Base-by-base conservation (phyloP, 2,888 invertebrate genomes). In the Phyllotreta cruciferae region DNA sequence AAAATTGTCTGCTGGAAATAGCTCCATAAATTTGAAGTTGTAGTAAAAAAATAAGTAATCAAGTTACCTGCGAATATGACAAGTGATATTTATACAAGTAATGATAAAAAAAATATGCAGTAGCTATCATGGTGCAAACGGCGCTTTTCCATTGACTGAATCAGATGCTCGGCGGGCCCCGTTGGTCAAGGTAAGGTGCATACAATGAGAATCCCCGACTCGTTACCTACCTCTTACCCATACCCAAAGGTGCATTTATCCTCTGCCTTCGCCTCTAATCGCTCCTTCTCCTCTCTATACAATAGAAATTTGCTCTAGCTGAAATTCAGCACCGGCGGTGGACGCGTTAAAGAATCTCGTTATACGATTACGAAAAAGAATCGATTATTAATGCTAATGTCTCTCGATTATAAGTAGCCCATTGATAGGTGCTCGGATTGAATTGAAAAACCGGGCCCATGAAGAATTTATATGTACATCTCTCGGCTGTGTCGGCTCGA, bases 61-160 rank as follows among this genome's bases (percentile, higher is more conserved):
- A n/a, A n/a, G n/a, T n/a, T n/a, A n/a, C n/a, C n/a, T n/a, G n/a
- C n/a, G n/a, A n/a, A n/a, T n/a, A n/a, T n/a, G n/a, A n/a, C n/a
- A n/a, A n/a, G n/a, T n/a, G n/a, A n/a, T n/a, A n/a, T n/a, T n/a
- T n/a, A n/a, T n/a, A n/a, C n/a, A n/a, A n/a, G n/a, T n/a, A n/a
- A n/a, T n/a, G n/a, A n/a, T n/a, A n/a, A n/a, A 24, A 24, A 13
- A 7, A 50, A 14, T 50, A 50, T 9, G 5, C 13, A 36, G 11
- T n/a, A 8, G 38, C 2, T 57, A 38, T 62, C 66, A 44, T 60
- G 68, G 70, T 64, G 62, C 70, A 70, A 68, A 55, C 35, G 62
- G 53, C 62, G 35, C 50, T 49, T 47, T 55, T 47, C 53, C 39
- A 60, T 66, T 58, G 61, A 68, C 63, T 65, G 44, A 62, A 63